These are phyloP conservation scores for Eledone cirrhosa DNA, from an alignment of 2,888 invertebrate species.

Conservation along the genomic window DNA sequence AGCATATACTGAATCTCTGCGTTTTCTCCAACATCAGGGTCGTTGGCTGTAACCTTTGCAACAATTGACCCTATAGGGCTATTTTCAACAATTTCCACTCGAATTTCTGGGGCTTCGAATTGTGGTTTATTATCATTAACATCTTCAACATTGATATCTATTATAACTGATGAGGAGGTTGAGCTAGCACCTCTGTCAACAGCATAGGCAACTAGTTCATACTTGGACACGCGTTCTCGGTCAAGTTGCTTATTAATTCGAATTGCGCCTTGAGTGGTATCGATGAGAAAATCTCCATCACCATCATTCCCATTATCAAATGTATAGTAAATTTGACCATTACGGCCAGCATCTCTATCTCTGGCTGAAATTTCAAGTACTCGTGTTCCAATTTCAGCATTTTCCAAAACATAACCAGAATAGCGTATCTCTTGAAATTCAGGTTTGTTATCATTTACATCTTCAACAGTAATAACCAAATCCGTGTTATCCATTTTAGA, in stretches of 20 bases:
- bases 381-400: conserved; percentile 88
- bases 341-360: conserved; percentile 87
- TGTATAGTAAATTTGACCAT: conserved; percentile 83
- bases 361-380: conserved; percentile 90
- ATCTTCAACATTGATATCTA: conserved; percentile 93
- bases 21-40: conserved; percentile 92
- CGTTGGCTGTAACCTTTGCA: conserved; percentile 88
- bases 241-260: conserved; percentile 89
- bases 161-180: conserved; percentile 69
- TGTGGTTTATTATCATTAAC: conserved; percentile 94
- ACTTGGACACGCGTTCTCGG: conserved; percentile 86
- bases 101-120: conserved; percentile 87
- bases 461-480: conserved; percentile 92
- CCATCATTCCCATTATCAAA: conserved; percentile 70
- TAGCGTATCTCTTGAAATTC: conserved; percentile 84
- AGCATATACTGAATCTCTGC: conserved; percentile 94
- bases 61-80: conserved; percentile 95
- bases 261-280: conserved; percentile 90
- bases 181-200: conserved; percentile 86
- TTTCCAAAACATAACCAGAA: conserved; percentile 87
- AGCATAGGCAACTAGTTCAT: conserved; percentile 86
- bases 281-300: conserved; percentile 90
- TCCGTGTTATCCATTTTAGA: conserved; percentile 92
- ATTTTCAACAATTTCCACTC: conserved; percentile 91
- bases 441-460: conserved; percentile 96